Evolutionary conservation across 2,888 invertebrate genomes (phyloP), one percentile per base, ranked within the genome.

Genomic region (Mythimna albipuncta): DNA sequence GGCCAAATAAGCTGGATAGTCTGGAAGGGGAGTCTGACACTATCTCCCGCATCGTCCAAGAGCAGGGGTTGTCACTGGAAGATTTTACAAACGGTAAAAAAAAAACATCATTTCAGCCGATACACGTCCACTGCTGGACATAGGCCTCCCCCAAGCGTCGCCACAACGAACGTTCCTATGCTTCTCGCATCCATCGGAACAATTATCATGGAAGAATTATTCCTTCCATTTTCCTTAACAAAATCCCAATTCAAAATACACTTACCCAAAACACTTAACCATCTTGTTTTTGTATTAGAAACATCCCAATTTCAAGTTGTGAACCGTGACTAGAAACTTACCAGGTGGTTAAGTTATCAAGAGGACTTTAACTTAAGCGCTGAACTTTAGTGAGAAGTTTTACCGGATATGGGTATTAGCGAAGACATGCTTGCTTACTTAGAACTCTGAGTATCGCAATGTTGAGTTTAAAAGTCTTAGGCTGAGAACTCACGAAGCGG

Each of bases 351-450:
- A 77, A 74, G 69, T 77, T 75, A 58, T 63, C 62, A 63, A n/a
- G 55, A 50, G 44, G 50, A 38, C 77, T 75, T 70, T 35, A 52
- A 71, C 47, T 77, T 54, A 21, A 38, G 69, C 19, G 26, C 2
- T 77, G 69, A 69, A 74, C 69, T 74, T 76, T 32, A 38, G 69
- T n/a, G 47, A n/a, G 9, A 69, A 74, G 69, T 74, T 74, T 54
- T 21, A 54, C 52, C n/a, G 59, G 59, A 69, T 74, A 54, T 76
- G 26, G 74, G 74, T 74, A 61, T 69, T 61, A 68, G 38, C 11
- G 52, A n/a, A 58, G 74, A 68, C 58, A 59, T 47, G 26, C 35
- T 67, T 67, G 41, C 68, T 26, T 44, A 65, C 64, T 52, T 61
- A 61, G 41, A 10, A 21, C 16, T 13, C 21, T 44, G 13, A 21